Conservation (phyloP, 2,888 invertebrate species). For the Ischnura elegans region DNA sequence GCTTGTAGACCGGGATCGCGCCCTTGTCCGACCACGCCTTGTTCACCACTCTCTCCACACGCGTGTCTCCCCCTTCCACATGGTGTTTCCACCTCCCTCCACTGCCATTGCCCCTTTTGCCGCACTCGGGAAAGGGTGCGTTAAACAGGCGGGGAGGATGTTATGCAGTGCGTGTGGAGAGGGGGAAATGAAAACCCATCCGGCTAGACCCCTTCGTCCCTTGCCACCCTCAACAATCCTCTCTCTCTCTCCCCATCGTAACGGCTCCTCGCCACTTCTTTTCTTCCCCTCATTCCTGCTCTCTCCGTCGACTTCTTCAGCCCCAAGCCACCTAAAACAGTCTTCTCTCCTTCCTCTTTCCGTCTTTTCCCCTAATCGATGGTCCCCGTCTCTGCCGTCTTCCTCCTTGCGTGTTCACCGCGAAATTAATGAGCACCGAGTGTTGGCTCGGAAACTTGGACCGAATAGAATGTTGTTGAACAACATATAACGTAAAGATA, state of each 20-base stretch:
- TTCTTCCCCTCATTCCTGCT: neutral
- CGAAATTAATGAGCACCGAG: neutral
- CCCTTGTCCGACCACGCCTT: neutral
- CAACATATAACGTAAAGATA: too few relatives aligned
- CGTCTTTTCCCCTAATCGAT: neutral
- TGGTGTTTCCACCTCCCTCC: neutral
- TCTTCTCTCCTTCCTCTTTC: neutral
- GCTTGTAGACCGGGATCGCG: neutral
- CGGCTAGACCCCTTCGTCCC: neutral
- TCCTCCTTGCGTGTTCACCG: neutral
- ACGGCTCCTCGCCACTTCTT: neutral
- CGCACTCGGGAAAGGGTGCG: neutral
- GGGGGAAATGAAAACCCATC: neutral
- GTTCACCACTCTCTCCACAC: neutral
- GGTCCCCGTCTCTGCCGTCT: neutral
- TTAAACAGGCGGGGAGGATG: neutral
- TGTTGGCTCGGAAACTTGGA: neutral
- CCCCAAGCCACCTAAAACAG: neutral
- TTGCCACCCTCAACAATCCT: neutral
- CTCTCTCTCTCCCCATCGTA: neutral
- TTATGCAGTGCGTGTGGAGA: neutral
- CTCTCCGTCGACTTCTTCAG: neutral
- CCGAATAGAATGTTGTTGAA: too few relatives aligned
- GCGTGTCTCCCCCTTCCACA: neutral
- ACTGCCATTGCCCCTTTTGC: neutral